phyloP scores from a whole-genome alignment of 1,140 invertebrate genomes.

The Bombus affinis region DNA sequence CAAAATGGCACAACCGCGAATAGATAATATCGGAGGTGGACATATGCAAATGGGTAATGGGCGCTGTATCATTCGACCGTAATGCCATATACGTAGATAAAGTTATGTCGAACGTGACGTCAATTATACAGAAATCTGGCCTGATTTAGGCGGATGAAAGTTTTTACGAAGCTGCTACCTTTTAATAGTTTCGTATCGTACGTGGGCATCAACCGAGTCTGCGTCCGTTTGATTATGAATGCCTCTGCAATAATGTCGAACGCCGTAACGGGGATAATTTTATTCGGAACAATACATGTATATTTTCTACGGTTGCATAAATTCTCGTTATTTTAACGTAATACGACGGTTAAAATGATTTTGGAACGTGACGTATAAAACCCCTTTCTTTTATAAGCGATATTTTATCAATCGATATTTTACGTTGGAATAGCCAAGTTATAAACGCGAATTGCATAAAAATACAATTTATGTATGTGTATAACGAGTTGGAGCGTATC shows the following conservation, averaged over 20 bases:
- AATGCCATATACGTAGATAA: slow-evolving; percentile 58
- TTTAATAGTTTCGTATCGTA: not conserved
- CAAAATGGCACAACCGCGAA: slow-evolving; percentile 61
- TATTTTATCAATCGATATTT: not conserved
- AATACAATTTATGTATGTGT: not conserved
- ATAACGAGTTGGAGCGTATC: not conserved
- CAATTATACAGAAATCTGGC: slow-evolving; percentile 46
- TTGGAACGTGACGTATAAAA: not conserved
- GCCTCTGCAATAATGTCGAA: not conserved
- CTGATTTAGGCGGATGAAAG: not conserved
- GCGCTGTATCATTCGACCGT: slow-evolving; percentile 30
- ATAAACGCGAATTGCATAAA: not conserved
- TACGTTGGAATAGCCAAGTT: not conserved
- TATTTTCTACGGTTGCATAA: not conserved
- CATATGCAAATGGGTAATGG: slow-evolving; percentile 55
- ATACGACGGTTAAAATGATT: not conserved
- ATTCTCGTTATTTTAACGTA: not conserved
- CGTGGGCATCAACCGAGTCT: no score
- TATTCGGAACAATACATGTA: not conserved
- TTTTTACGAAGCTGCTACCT: not conserved
- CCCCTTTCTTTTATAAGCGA: not conserved
- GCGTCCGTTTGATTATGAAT: not conserved
- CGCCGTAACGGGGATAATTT: not conserved
- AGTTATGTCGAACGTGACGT: slow-evolving; percentile 55
- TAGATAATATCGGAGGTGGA: slow-evolving; percentile 54